These are phyloP conservation scores for Pipistrellus nathusii DNA, from an alignment of 2,797 vertebrate species.

Conservation along the genomic window DNA sequence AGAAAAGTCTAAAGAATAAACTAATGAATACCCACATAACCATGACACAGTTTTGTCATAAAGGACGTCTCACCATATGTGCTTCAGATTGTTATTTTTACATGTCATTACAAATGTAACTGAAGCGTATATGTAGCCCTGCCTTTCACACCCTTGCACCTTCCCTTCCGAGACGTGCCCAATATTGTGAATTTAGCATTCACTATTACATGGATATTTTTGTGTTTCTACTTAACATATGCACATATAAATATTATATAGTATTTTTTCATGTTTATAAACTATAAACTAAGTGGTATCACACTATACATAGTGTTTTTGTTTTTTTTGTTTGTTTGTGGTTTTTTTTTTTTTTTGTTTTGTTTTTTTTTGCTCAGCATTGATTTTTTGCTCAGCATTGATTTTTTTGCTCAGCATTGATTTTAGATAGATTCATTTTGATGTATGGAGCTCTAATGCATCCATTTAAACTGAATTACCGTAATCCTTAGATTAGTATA, in stretches of 20 bases:
- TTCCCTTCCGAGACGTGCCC: neutral
- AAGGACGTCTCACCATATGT: neutral
- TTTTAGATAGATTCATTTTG: neutral
- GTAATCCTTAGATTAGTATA: neutral
- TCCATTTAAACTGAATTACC: neutral
- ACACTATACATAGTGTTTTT: neutral
- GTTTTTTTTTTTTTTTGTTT: too few relatives aligned
- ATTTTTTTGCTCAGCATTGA: neutral
- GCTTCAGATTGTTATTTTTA: neutral
- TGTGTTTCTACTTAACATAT: neutral
- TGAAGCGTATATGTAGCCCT: neutral
- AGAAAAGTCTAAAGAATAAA: conserved; percentile 1
- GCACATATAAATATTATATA: neutral
- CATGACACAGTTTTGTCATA: neutral
- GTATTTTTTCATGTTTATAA: conserved; percentile 1
- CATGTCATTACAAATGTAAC: neutral
- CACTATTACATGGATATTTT: neutral
- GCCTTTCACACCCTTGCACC: neutral
- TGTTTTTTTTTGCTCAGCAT: too few relatives aligned
- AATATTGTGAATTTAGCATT: neutral
- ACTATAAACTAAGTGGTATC: neutral
- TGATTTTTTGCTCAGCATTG: too few relatives aligned
- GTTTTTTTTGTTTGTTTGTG: too few relatives aligned
- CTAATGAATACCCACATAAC: neutral
- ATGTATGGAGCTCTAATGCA: neutral